Evolutionary conservation across 2,888 invertebrate genomes (phyloP), one percentile per base, ranked within the genome.

Genomic region (Fragum fragum): DNA sequence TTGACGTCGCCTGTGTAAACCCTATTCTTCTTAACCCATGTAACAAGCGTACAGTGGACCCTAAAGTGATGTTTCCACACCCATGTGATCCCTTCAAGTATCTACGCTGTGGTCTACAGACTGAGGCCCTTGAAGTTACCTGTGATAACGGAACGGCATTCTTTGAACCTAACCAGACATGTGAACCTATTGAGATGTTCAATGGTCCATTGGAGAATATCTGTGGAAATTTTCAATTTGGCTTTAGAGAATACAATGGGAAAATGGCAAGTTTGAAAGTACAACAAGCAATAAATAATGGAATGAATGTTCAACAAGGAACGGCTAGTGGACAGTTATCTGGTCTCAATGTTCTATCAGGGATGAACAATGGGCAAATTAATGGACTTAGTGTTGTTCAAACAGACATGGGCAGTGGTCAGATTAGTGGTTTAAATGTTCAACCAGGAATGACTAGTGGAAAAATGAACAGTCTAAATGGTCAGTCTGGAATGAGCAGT

Each of bases 31-130:
- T 76, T 0, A 80, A 85, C 71, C 85, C 85, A 6, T 85, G 85
- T 52, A 55, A 66, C 26, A 77, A 82, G 16, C 69, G 66, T 1
- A 73, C 74, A 9, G 39, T 36, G 1, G 77, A 82, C 55, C 7
- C 77, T 14, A 70, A 47, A 29, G 82, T 71, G 42, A 23, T 82
- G 57, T 85, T 80, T 36, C 55, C 47, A 0, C 85, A 85, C 21
- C 85, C 85, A 5, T 85, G 85, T 39, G 70, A 85, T 23, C 77
- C 79, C 7, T 61, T 61, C 26, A 81, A 69, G 36, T 85, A 78
- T 36, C 42, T 85, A 1, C 68, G 36, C 1, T 85, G 85, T 53
- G 81, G 72, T 28, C 3, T 18, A 9, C 52, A 72, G n/a, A 63
- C 42, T 9, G 52, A 23, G 7, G 82, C 82, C 1, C 72, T 77